phyloP scores from a whole-genome alignment of 2,113 vertebrate species.

The Eupsittula cactorum region DNA sequence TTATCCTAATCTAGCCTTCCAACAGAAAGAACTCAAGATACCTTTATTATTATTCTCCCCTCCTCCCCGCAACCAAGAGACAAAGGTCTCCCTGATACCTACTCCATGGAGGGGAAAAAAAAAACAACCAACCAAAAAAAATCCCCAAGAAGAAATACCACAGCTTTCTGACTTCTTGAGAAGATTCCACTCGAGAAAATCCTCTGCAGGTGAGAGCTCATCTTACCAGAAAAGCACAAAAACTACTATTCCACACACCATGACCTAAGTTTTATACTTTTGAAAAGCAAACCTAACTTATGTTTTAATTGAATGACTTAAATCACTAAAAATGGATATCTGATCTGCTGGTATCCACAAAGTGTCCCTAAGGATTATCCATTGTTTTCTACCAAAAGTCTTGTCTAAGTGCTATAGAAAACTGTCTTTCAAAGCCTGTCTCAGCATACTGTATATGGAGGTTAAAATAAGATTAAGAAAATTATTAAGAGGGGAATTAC shows the following conservation, averaged over 20 bases:
- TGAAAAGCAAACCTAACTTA: not conserved
- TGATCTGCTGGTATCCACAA: not conserved
- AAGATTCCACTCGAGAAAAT: not conserved
- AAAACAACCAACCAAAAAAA: not conserved
- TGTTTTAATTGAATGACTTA: not conserved
- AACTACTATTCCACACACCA: not conserved
- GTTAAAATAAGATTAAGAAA: not conserved
- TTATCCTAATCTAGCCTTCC: not conserved
- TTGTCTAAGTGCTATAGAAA: not conserved
- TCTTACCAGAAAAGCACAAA: not conserved
- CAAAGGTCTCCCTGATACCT: not conserved
- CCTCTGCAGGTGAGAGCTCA: not conserved
- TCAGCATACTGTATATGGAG: rapidly evolving
- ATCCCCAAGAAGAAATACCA: not conserved
- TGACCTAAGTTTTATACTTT: rapidly evolving
- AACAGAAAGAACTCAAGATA: not conserved
- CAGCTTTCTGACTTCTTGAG: not conserved
- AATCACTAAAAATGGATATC: not conserved
- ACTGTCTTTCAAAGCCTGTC: not conserved
- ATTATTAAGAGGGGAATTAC: not conserved
- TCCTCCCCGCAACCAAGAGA: not conserved
- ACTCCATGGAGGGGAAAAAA: not conserved
- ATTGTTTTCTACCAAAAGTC: not conserved
- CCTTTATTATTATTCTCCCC: not conserved
- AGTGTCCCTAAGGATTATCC: not conserved